Evolutionary conservation across 2,888 invertebrate species (phyloP), one percentile per base, ranked within the genome.

Genomic region (Adelphocoris suturalis): DNA sequence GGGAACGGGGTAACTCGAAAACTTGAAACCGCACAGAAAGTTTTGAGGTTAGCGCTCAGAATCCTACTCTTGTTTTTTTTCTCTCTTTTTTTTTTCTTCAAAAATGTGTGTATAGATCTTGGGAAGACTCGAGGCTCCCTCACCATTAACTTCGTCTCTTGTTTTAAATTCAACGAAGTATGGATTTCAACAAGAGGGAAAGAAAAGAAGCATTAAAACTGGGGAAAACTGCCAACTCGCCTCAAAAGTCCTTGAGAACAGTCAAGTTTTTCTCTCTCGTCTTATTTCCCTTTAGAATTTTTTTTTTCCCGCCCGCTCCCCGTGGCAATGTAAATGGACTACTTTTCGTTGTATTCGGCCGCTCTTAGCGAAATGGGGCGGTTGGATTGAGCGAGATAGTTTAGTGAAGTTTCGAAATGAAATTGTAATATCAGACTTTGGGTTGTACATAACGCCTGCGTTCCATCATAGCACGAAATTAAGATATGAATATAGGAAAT

Each of bases 161-260:
- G 68, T 68, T 68, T 68, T 68, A 68, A 19, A 68, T 68, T 68
- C 68, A 23, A 19, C 68, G 27, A 68, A 68, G 19, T 68, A 23
- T 68, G 68, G 68, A 68, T 68, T 68, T 68, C 27, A 19, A 68
- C 23, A 5, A 68, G 16, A 23, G 27, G 12, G 23, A 23, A 68
- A 68, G 68, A 68, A 68, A 68, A 68, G 68, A 68, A 23, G 68
- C 68, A 68, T 68, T 68, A 68, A 68, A 68, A 68, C 68, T 23
- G 68, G 23, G 68, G 68, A 23, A 68, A 68, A 68, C 68, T 68
- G 68, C 68, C 68, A 68, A 68, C 68, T 68, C 23, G 68, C 68
- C 27, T 68, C 68, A 23, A 19, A 68, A 68, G 68, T 68, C 68
- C 27, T 68, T 68, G 68, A 23, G 68, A 68, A 68, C 68, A 68